These are phyloP conservation scores for Geopemphigus sp. DNA, from an alignment of 1,140 invertebrate genomes.

Conservation along the genomic window DNA sequence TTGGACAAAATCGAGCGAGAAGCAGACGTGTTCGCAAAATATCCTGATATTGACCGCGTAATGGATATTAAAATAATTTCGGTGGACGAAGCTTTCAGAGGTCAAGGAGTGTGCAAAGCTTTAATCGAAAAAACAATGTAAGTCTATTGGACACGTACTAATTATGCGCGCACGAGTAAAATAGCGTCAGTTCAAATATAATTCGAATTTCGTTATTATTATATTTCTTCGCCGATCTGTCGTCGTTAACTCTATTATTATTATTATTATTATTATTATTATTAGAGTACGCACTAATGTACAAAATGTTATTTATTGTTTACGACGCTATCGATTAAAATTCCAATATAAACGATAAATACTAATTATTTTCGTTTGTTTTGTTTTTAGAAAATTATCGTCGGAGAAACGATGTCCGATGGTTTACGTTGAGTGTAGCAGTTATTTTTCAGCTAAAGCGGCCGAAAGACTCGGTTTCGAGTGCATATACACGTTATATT, in stretches of 20 bases:
- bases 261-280: not conserved
- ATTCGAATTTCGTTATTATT: too few relatives aligned
- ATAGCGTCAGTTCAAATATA: too few relatives aligned
- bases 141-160: slow-evolving; percentile 52
- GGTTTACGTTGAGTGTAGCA: slow-evolving; percentile 66
- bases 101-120: slow-evolving; percentile 65
- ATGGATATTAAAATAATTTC: slow-evolving; percentile 67
- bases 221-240: too few relatives aligned
- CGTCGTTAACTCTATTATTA: too few relatives aligned
- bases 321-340: too few relatives aligned
- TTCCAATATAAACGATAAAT: too few relatives aligned
- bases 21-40: slow-evolving; percentile 61
- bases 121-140: slow-evolving; percentile 66
- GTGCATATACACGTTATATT: slow-evolving; percentile 63
- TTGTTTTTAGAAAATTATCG: slow-evolving; percentile 61
- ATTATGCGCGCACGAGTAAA: too few relatives aligned
- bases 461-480: slow-evolving; percentile 67
- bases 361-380: too few relatives aligned
- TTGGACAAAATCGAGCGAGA: slow-evolving; percentile 62
- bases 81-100: slow-evolving; percentile 65
- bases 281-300: not conserved
- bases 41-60: slow-evolving; percentile 60
- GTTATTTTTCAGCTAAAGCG: slow-evolving; percentile 68
- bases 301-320: too few relatives aligned
- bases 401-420: slow-evolving; percentile 59